Evolutionary conservation across 2,888 invertebrate genomes (phyloP), one percentile per base, ranked within the genome.

Genomic region (Diarsia mendica): DNA sequence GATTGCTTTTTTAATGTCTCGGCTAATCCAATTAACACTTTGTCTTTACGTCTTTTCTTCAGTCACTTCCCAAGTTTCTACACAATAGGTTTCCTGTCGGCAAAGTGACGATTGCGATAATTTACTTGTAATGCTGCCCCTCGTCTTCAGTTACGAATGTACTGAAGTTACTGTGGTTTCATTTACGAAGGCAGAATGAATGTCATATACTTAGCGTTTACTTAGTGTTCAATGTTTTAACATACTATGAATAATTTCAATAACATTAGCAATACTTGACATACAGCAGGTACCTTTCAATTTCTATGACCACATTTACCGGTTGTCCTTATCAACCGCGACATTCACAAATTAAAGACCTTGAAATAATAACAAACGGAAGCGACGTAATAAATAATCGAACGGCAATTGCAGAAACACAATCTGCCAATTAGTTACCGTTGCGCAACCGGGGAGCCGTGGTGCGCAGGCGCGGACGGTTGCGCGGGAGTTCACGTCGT

Each of bases 341-440:
- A 83, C 78, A 83, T 75, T 80, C 67, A 72, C 65, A 63, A 77
- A 72, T 63, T 13, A 23, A 70, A 78, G 75, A 64, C 83, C 80
- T 85, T 83, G 80, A 76, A 83, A 77, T 70, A 76, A 79, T 82
- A 82, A 61, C 69, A 74, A 84, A 79, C 81, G 85, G 78, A 79
- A 87, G 73, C 71, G 67, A 79, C 67, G 77, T 84, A 84, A 84
- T 75, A 64, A 63, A 75, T 71, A 64, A 80, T 75, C 69, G 79
- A 85, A 78, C 74, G 68, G 75, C 80, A 82, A 79, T 87, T 86
- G 83, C 83, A 83, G 78, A 83, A 82, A 74, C 69, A 84, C 78
- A 77, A 85, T 83, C 82, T 79, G 68, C 60, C 83, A 82, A 85
- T 87, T 87, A 86, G 82, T 80, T 81, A 87, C 82, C 82, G 85